These are phyloP conservation scores for Megaustenia siamemsis DNA, from an alignment of 2,888 invertebrate species.

Conservation along the genomic window DNA sequence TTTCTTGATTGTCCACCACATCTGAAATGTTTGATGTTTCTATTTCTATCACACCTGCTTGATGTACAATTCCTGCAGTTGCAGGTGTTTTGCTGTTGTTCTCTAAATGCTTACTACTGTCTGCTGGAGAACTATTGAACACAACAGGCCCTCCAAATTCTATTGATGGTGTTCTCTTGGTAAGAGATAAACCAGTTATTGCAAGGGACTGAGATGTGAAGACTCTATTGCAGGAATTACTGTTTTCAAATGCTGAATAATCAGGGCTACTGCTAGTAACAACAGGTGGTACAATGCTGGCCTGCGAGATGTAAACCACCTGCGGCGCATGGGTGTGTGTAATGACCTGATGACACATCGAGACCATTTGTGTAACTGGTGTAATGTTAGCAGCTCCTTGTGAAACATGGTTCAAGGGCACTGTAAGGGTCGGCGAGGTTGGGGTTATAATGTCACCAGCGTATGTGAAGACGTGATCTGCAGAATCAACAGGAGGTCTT, in stretches of 20 bases:
- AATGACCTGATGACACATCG: not conserved
- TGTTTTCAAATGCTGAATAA: not conserved
- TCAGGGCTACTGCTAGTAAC: not conserved
- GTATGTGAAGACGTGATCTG: not conserved
- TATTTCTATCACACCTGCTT: constrained; percentile 47
- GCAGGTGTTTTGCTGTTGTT: not conserved
- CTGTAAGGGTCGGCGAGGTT: not conserved
- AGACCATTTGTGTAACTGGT: not conserved
- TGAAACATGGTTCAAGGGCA: constrained; percentile 4
- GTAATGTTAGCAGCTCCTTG: not conserved
- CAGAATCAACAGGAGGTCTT: not conserved
- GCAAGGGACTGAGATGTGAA: constrained; percentile 15
- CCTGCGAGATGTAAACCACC: constrained; percentile 12
- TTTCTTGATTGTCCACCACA: not conserved
- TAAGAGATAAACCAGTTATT: constrained; percentile 22
- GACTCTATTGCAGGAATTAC: not conserved
- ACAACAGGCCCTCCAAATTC: constrained; percentile 51
- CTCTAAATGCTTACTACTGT: not conserved
- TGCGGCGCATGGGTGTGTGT: not conserved
- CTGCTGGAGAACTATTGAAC: constrained; percentile 13
- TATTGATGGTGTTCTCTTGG: constrained; percentile 16
- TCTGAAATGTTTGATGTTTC: constrained; percentile 40
- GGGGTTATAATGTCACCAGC: not conserved
- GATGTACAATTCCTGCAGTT: not conserved
- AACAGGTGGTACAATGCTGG: constrained; percentile 1